Percentiles rank a stretch among this genome's conserved stretches.
These are phyloP conservation scores for Gymnoscelis rufifasciata DNA, from an alignment of 2,888 invertebrate genomes.

Conservation along the genomic window DNA sequence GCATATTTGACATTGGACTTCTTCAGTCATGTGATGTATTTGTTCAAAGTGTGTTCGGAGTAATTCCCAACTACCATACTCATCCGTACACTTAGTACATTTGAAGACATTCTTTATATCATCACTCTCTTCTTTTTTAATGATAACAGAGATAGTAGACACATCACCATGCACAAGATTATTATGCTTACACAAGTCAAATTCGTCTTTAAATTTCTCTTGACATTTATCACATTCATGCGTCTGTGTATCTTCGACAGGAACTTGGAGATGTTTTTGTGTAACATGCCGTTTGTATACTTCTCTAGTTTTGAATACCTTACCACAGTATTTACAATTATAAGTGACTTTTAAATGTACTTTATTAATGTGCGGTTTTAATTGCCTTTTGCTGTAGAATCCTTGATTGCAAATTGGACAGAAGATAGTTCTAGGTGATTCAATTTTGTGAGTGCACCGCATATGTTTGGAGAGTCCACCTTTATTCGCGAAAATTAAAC, in stretches of 20 bases:
- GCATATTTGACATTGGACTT: slow-evolving; percentile 65
- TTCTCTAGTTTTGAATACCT: slow-evolving; percentile 63
- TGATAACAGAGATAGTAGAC: slow-evolving; percentile 11
- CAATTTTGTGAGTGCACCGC: slow-evolving; percentile 61
- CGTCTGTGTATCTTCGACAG: slow-evolving; percentile 27
- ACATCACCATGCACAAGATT: slow-evolving; percentile 41
- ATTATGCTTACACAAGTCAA: slow-evolving; percentile 61
- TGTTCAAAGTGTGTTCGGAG: slow-evolving; percentile 57
- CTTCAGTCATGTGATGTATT: slow-evolving; percentile 46
- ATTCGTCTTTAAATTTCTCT: slow-evolving; percentile 57
- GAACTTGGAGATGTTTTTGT: slow-evolving; percentile 50
- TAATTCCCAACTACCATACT: slow-evolving; percentile 50
- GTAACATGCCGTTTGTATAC: slow-evolving; percentile 60
- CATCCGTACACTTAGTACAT: slow-evolving; percentile 61
- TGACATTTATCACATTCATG: slow-evolving; percentile 61
- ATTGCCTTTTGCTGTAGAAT: slow-evolving; percentile 57
- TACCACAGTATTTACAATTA: slow-evolving; percentile 57
- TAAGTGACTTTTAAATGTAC: slow-evolving; percentile 66
- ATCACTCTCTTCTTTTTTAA: slow-evolving; percentile 42
- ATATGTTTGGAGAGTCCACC: slow-evolving; percentile 64
- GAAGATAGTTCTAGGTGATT: slow-evolving; percentile 54
- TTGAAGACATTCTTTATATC: slow-evolving; percentile 51
- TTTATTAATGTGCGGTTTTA: slow-evolving; percentile 62
- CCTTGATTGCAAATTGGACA: slow-evolving; percentile 63
- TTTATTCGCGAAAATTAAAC: slow-evolving; percentile 60